Conservation (phyloP, 2,797 vertebrate genomes). For the Takifugu ocellatus region DNA sequence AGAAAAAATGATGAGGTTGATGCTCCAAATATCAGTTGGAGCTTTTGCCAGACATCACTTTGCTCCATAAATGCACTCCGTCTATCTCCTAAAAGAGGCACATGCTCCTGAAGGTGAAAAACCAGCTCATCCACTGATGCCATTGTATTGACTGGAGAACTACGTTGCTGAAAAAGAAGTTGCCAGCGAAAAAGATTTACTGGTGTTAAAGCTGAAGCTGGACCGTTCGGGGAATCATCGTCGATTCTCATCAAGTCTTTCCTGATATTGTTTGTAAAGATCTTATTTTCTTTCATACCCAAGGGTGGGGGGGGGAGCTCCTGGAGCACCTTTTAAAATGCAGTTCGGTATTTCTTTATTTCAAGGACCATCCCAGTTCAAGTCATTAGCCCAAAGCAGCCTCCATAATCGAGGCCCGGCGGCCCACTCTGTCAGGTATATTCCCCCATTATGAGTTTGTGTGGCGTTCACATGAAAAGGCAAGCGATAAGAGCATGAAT, state of each 20-base stretch:
- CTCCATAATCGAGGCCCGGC: conserved; percentile 43
- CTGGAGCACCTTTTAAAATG: conserved; percentile 54
- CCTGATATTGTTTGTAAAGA: too few species aligned
- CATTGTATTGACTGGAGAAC: too few species aligned
- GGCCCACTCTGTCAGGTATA: conserved; percentile 35
- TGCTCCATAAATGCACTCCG: conserved; percentile 20
- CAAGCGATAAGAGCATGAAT: conserved; percentile 62
- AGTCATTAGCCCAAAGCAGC: conserved; percentile 58
- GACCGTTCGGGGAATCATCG: too few species aligned
- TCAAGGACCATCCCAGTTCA: conserved; percentile 51
- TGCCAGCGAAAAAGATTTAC: too few species aligned
- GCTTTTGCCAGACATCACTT: conserved; percentile 33
- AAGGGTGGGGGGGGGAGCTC: conserved; percentile 32
- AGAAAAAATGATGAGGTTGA: conserved; percentile 48
- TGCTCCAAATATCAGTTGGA: conserved; percentile 34
- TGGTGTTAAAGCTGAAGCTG: conserved; percentile 1
- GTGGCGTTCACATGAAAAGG: conserved; percentile 58
- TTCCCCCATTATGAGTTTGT: conserved; percentile 45
- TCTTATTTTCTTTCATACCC: too few species aligned
- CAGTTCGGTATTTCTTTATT: conserved; percentile 40
- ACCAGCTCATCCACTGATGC: conserved; percentile 24
- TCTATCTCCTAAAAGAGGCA: conserved; percentile 30
- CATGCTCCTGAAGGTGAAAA: conserved; percentile 43
- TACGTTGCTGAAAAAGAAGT: too few species aligned
- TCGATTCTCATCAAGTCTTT: too few species aligned